These are phyloP conservation scores for Gymnoscopelus microlampas DNA, from an alignment of 2,797 vertebrate species.

Conservation along the genomic window DNA sequence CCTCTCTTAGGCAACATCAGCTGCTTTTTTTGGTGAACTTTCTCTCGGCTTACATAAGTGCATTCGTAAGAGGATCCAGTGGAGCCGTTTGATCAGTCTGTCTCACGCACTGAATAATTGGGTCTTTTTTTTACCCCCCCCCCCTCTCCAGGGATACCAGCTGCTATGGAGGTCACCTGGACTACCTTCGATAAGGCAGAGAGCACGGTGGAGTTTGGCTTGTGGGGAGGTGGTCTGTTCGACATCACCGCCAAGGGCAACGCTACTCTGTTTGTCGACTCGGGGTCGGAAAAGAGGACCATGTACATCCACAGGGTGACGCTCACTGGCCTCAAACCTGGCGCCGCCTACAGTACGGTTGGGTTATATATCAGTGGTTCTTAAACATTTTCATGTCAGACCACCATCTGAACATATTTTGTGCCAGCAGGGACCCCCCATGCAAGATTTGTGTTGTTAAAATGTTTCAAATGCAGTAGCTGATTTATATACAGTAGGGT, in stretches of 20 bases:
- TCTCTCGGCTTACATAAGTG: constrained; percentile 29
- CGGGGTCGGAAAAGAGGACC: constrained; percentile 78
- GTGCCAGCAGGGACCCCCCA: too few species aligned
- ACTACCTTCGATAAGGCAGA: constrained; percentile 81
- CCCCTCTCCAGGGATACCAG: constrained; percentile 71
- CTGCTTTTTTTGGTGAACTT: constrained; percentile 22
- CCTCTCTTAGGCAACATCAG: constrained; percentile 23
- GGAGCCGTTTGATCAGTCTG: constrained; percentile 28
- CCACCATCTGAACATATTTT: too few species aligned
- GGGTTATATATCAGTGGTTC: too few species aligned
- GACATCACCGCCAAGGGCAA: constrained; percentile 72
- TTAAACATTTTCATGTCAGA: too few species aligned
- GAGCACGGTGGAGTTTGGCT: constrained; percentile 83
- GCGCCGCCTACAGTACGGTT: constrained; percentile 82
- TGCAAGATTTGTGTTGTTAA: too few species aligned
- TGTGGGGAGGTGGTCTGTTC: constrained; percentile 73
- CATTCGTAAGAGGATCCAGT: constrained; percentile 35
- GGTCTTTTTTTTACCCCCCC: constrained; percentile 24
- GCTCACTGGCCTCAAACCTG: constrained; percentile 78
- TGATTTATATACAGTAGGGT: too few species aligned
- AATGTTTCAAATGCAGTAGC: too few species aligned
- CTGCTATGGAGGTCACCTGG: constrained; percentile 89
- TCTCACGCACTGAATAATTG: constrained; percentile 18
- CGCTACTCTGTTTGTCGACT: constrained; percentile 82
- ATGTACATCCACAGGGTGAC: constrained; percentile 87